Percentiles rank a stretch among this genome's conserved stretches.
These are phyloP conservation scores for Protodeltote pygarga DNA, from an alignment of 2,888 invertebrate species.

Conservation along the genomic window DNA sequence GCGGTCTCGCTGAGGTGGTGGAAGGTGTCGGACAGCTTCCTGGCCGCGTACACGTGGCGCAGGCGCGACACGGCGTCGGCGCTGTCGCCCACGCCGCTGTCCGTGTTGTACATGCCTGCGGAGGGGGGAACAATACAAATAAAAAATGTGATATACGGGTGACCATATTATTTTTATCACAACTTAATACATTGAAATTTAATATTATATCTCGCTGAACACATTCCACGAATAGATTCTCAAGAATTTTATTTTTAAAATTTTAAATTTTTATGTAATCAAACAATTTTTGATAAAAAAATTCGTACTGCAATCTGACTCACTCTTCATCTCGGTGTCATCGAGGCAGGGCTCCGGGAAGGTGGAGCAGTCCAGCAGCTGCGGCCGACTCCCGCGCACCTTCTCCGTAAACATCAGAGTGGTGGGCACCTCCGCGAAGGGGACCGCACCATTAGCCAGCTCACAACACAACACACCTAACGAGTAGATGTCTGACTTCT, in stretches of 20 bases:
- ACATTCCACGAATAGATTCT: no score
- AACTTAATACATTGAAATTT: no score
- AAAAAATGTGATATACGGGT: no score
- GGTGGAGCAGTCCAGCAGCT: slow-evolving; percentile 91
- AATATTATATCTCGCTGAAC: no score
- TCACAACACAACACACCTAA: slow-evolving; percentile 95
- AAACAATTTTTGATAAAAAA: no score
- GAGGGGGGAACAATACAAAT: background rate
- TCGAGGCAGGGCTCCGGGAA: slow-evolving; percentile 84
- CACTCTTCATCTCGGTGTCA: slow-evolving; percentile 75
- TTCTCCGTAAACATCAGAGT: slow-evolving; percentile 97
- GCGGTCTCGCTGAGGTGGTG: slow-evolving; percentile 92
- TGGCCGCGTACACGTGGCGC: slow-evolving; percentile 82
- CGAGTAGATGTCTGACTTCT: slow-evolving; percentile 96
- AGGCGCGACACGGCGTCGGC: slow-evolving; percentile 72
- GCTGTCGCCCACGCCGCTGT: slow-evolving; percentile 82
- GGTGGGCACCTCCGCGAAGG: slow-evolving; percentile 94
- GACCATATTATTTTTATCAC: no score
- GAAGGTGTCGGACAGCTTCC: slow-evolving; percentile 91
- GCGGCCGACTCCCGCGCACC: slow-evolving; percentile 92
- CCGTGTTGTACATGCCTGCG: slow-evolving; percentile 76
- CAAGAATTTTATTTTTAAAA: no score
- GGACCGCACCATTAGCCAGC: slow-evolving; percentile 95
- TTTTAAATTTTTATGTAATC: no score
- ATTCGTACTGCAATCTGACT: no score